Conservation (phyloP, 1,140 invertebrate genomes). For the Meloidogyne hapla region DNA sequence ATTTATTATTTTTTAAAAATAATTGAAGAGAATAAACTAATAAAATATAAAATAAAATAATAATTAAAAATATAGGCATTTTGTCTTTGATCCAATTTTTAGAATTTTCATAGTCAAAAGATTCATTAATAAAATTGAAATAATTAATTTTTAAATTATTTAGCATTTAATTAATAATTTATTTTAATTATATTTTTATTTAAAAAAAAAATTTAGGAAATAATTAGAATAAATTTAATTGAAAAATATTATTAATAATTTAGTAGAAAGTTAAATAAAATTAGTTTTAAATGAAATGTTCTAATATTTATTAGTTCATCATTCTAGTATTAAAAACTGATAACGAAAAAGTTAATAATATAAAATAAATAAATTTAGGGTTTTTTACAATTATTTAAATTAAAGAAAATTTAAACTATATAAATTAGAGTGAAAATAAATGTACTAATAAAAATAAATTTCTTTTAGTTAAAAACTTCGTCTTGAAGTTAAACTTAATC, state of each 20-base stretch:
- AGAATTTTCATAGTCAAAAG: background rate
- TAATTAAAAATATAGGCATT: background rate
- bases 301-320: background rate
- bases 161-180: background rate
- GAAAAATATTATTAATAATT: too few relatives aligned
- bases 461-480: too few relatives aligned
- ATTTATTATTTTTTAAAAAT: background rate
- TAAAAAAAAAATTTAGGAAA: too few relatives aligned
- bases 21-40: background rate
- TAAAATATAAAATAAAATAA: conserved; percentile 2
- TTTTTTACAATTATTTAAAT: too few relatives aligned
- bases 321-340: background rate
- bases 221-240: too few relatives aligned
- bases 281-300: too few relatives aligned
- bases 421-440: too few relatives aligned
- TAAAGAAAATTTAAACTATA: too few relatives aligned
- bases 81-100: background rate
- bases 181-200: too few relatives aligned
- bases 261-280: background rate
- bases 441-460: too few relatives aligned
- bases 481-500: background rate
- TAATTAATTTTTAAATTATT: background rate
- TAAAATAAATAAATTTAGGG: too few relatives aligned
- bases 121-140: conserved; percentile 1
- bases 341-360: too few relatives aligned